A percentile compares a stretch with the other conserved stretches of the same genome.
Evolutionary conservation across 2,888 invertebrate genomes (phyloP).

Genomic region (Habrosyne pyritoides): DNA sequence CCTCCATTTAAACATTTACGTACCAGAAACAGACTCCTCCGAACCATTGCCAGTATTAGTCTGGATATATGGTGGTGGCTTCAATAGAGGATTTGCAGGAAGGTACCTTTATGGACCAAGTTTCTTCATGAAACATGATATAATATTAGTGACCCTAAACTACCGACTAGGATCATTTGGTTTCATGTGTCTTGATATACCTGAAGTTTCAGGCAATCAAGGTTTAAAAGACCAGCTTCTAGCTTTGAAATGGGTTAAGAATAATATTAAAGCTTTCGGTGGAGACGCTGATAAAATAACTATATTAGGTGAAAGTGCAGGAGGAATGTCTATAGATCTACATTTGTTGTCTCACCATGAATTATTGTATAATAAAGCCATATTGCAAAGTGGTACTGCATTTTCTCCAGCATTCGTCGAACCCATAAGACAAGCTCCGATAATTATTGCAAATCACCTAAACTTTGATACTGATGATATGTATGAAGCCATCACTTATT

Average conservation of each 20-base stretch:
- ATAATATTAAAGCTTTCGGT: conserved; percentile 57
- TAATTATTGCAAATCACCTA: conserved; percentile 39
- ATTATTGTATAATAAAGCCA: conserved; percentile 44
- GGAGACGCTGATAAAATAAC: conserved; percentile 56
- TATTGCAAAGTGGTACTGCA: conserved; percentile 47
- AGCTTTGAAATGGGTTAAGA: conserved; percentile 57
- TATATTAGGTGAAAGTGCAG: conserved; percentile 54
- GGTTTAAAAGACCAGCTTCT: conserved; percentile 60
- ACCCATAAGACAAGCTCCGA: conserved; percentile 32
- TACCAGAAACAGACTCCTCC: conserved; percentile 40
- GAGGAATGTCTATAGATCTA: conserved; percentile 50
- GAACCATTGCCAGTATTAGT: conserved; percentile 55
- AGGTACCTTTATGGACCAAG: conserved; percentile 43
- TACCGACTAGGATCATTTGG: conserved; percentile 61
- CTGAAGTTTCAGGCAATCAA: conserved; percentile 57
- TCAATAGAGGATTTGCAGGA: conserved; percentile 34
- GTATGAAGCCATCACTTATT: conserved; percentile 39
- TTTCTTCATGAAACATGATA: conserved; percentile 51
- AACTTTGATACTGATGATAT: conserved; percentile 34
- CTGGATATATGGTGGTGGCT: conserved; percentile 56
- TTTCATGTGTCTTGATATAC: conserved; percentile 59
- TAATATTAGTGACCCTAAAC: conserved; percentile 54
- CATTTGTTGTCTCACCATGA: conserved; percentile 49
- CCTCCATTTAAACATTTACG: conserved; percentile 51
- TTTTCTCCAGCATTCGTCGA: conserved; percentile 22